A percentile compares a stretch with the other conserved stretches of the same genome.
Conservation (phyloP, 2,113 vertebrate genomes). For the Blennius ocellaris region DNA sequence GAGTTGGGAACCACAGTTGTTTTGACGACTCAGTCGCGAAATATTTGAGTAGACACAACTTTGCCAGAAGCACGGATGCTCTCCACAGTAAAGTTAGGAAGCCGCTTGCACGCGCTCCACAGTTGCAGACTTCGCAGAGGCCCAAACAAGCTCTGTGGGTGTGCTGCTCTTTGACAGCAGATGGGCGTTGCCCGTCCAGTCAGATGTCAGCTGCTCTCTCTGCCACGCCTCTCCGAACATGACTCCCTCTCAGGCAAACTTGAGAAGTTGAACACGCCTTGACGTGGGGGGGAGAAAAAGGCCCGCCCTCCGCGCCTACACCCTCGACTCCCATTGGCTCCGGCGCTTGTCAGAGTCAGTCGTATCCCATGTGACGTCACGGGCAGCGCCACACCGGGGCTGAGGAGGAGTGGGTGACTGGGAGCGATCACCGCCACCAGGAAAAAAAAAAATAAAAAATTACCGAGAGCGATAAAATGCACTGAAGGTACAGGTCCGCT, state of each 20-base stretch:
- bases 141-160: neutral
- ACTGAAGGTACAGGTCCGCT: slow-evolving; percentile 47
- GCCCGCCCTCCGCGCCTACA: slow-evolving; percentile 39
- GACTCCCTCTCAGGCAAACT: slow-evolving; percentile 73
- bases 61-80: neutral
- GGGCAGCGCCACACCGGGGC: slow-evolving; percentile 69
- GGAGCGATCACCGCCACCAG: slow-evolving; percentile 63
- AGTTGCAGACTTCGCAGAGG: neutral
- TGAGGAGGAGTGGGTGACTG: slow-evolving; percentile 77
- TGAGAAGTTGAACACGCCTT: slow-evolving; percentile 36
- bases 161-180: slow-evolving; percentile 61
- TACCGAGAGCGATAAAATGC: slow-evolving; percentile 65
- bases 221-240: slow-evolving; percentile 73
- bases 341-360: slow-evolving; percentile 58
- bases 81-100: neutral
- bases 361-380: slow-evolving; percentile 64
- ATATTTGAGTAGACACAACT: too few species aligned
- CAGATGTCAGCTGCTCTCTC: slow-evolving; percentile 58
- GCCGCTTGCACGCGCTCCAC: neutral
- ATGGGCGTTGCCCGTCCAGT: slow-evolving; percentile 80
- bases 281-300: neutral
- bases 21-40: too few species aligned
- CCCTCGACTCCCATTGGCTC: slow-evolving; percentile 55
- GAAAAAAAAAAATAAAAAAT: slow-evolving; percentile 60
- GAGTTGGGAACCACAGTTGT: too few species aligned